A percentile compares a stretch with the other conserved stretches of the same genome.
These are phyloP conservation scores for Todus mexicanus DNA, from an alignment of 2,797 vertebrate species.

Conservation along the genomic window DNA sequence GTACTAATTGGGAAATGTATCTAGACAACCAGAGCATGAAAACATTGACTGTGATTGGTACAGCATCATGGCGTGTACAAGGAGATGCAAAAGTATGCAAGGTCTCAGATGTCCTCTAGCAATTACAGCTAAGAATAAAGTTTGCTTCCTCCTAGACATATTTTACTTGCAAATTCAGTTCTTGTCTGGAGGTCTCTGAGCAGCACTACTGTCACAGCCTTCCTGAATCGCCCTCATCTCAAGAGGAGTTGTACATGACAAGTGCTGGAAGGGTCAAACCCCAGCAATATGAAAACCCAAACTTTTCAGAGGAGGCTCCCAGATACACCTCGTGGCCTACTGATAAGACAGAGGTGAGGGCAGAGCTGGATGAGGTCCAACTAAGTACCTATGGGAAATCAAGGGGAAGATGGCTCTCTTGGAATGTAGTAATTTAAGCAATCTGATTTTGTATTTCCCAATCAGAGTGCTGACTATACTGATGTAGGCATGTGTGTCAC, in stretches of 20 bases:
- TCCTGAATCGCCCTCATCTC: neutral
- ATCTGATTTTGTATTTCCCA: neutral
- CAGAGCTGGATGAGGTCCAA: neutral
- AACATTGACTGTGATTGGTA: neutral
- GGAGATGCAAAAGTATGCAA: neutral
- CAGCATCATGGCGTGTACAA: neutral
- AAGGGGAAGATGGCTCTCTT: accelerated
- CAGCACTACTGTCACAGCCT: neutral
- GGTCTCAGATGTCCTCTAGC: neutral
- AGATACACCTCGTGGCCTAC: neutral
- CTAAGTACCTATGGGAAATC: neutral
- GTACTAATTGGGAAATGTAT: neutral
- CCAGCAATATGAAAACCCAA: neutral
- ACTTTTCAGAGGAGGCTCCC: neutral
- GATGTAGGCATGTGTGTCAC: neutral
- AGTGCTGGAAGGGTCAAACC: neutral
- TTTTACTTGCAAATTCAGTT: neutral
- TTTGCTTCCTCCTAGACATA: neutral
- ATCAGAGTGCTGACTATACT: neutral
- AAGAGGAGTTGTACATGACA: neutral
- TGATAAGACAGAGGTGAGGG: neutral
- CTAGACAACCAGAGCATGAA: neutral
- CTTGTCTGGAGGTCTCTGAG: neutral
- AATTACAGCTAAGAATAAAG: neutral
- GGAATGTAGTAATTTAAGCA: neutral